Evolutionary conservation across 2,113 vertebrate genomes (phyloP).

Genomic region (Limnothrissa miodon): DNA sequence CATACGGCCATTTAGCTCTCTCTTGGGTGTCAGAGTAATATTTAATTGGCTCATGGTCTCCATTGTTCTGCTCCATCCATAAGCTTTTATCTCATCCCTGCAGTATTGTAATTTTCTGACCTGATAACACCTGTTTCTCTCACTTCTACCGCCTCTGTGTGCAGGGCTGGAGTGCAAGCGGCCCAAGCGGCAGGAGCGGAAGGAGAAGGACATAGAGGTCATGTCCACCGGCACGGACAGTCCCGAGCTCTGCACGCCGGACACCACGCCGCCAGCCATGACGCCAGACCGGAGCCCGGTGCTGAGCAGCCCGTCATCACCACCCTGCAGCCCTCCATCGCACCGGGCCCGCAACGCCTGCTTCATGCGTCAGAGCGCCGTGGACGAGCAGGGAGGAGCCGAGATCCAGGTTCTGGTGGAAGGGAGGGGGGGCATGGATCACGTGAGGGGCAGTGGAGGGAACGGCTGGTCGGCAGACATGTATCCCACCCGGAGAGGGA

Average conservation of each 20-base stretch:
- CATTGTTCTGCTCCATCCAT: not conserved
- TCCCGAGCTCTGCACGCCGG: conserved; percentile 92
- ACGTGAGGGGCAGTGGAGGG: conserved; percentile 64
- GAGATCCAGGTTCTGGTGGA: conserved; percentile 96
- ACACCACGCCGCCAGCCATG: conserved; percentile 88
- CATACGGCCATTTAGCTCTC: not conserved
- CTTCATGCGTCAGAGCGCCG: conserved; percentile 86
- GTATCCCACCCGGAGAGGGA: conserved; percentile 66
- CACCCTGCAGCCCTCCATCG: conserved; percentile 73
- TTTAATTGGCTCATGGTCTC: conserved; percentile 7
- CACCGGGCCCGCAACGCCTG: conserved; percentile 82
- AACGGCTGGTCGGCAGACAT: conserved; percentile 86
- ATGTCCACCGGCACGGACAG: conserved; percentile 91
- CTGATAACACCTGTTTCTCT: conserved; percentile 15
- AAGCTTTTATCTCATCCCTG: conserved; percentile 10
- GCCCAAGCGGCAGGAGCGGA: conserved; percentile 84
- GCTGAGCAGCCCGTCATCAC: conserved; percentile 84
- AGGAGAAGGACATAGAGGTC: conserved; percentile 86
- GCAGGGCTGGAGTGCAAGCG: conserved; percentile 90
- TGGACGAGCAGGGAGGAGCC: conserved; percentile 83
- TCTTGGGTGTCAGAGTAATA: not conserved
- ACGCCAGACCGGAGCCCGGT: conserved; percentile 89
- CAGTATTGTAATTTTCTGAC: conserved; percentile 18
- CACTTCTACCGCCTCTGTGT: conserved; percentile 35
- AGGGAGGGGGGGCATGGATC: conserved; percentile 73